These are phyloP conservation scores for Huso huso DNA, from an alignment of 2,797 vertebrate species.

Conservation along the genomic window DNA sequence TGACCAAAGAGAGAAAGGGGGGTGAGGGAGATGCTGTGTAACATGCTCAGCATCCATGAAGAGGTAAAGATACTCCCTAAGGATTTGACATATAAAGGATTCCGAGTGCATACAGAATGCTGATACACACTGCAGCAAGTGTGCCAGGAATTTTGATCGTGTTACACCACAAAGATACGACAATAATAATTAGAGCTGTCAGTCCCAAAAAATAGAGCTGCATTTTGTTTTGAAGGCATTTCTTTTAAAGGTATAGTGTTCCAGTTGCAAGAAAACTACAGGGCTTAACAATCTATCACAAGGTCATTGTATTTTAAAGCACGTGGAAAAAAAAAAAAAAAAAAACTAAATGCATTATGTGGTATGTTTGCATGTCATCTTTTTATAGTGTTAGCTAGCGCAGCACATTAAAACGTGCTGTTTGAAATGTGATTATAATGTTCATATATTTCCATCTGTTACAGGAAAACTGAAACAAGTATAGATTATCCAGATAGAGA, in stretches of 20 bases:
- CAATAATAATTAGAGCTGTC: constrained; percentile 7
- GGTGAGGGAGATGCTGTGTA: constrained; percentile 32
- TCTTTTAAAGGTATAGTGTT: not conserved
- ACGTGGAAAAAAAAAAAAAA: no score
- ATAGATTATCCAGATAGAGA: no score
- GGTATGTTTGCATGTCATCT: no score
- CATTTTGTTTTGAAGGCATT: not conserved
- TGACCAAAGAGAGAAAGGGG: constrained; percentile 9
- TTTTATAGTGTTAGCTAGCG: no score
- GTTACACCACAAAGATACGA: not conserved
- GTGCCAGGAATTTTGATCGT: not conserved
- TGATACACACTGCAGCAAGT: constrained; percentile 36
- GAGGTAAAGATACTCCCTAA: constrained; percentile 42
- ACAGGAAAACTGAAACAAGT: no score
- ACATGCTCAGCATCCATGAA: constrained; percentile 52
- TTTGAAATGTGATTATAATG: no score
- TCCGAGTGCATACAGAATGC: constrained; percentile 50
- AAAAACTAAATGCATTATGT: no score
- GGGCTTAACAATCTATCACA: no score
- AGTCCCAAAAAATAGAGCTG: not conserved
- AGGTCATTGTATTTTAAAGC: no score
- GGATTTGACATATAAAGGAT: constrained; percentile 38
- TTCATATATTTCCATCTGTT: no score
- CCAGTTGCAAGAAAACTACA: no score
- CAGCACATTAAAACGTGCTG: no score